phyloP scores from a whole-genome alignment of 2,113 vertebrate genomes.

The Cynocephalus volans region DNA sequence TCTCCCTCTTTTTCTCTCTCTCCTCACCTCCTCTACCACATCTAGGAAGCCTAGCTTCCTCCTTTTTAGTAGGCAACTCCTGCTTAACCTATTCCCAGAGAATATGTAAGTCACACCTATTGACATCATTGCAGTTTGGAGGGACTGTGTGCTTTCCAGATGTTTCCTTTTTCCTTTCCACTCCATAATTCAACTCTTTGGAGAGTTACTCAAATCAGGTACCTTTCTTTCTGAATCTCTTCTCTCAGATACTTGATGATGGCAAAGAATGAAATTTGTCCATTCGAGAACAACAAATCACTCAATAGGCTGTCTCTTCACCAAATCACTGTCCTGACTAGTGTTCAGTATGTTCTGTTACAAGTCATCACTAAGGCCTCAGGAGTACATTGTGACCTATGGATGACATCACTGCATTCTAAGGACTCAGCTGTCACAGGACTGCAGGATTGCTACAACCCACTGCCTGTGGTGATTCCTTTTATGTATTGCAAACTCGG shows the following conservation, averaged over 20 bases:
- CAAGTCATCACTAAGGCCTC: background rate
- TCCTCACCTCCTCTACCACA: too few relatives aligned
- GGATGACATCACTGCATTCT: background rate
- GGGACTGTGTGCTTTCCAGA: fast-evolving
- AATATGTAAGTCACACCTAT: background rate
- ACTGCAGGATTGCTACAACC: background rate
- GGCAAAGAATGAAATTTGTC: background rate
- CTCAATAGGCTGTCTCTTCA: background rate
- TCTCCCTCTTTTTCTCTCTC: background rate
- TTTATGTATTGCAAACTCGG: background rate
- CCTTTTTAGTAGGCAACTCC: background rate
- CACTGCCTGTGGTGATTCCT: background rate
- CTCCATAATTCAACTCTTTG: background rate
- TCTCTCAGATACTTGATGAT: background rate
- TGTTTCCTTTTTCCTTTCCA: background rate
- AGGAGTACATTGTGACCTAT: background rate
- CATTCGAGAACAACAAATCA: background rate
- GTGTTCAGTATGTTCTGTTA: too few relatives aligned
- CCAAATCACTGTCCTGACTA: background rate
- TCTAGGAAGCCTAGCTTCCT: background rate
- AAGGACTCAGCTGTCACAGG: background rate
- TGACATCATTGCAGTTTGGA: background rate
- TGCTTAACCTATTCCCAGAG: background rate
- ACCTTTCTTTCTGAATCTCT: background rate
- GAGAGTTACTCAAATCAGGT: background rate